Percentiles rank a stretch among this genome's conserved stretches.
Conservation (phyloP, 2,113 vertebrate species). For the Sinosuthora webbiana region DNA sequence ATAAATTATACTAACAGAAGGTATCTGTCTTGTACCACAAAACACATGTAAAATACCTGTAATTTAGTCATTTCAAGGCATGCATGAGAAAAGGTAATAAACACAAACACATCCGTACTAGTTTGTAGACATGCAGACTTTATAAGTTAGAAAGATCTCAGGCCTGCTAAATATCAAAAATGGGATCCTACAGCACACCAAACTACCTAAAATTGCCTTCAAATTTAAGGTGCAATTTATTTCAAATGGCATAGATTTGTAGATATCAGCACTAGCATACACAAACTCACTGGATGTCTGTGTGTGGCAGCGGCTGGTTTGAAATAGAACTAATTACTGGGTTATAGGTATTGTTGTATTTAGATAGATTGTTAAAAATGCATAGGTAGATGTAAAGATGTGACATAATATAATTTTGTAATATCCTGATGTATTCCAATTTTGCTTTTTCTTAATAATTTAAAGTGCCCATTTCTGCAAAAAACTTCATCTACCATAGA, state of each 20-base stretch:
- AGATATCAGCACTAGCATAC: conserved; percentile 32
- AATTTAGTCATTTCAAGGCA: conserved; percentile 82
- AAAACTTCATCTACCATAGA: neutral
- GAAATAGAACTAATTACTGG: neutral
- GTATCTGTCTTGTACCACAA: conserved; percentile 81
- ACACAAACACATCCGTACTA: conserved; percentile 76
- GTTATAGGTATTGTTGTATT: neutral
- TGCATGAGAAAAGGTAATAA: conserved; percentile 78
- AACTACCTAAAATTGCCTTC: conserved; percentile 79
- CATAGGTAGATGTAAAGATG: neutral
- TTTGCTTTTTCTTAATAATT: neutral
- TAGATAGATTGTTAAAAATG: neutral
- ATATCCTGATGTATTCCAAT: neutral
- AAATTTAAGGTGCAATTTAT: conserved; percentile 78
- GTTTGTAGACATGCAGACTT: conserved; percentile 77
- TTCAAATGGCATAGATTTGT: conserved; percentile 76
- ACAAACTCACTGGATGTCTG: neutral
- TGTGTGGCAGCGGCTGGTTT: neutral
- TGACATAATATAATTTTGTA: neutral
- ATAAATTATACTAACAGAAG: conserved; percentile 89
- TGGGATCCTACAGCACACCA: conserved; percentile 60
- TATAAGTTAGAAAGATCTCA: conserved; percentile 71
- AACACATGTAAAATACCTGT: conserved; percentile 86
- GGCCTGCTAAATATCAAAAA: conserved; percentile 75
- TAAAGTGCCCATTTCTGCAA: neutral